Percentiles rank a stretch among this genome's conserved stretches.
Evolutionary conservation across 2,113 vertebrate species (phyloP).

Genomic region (Caloenas nicobarica): DNA sequence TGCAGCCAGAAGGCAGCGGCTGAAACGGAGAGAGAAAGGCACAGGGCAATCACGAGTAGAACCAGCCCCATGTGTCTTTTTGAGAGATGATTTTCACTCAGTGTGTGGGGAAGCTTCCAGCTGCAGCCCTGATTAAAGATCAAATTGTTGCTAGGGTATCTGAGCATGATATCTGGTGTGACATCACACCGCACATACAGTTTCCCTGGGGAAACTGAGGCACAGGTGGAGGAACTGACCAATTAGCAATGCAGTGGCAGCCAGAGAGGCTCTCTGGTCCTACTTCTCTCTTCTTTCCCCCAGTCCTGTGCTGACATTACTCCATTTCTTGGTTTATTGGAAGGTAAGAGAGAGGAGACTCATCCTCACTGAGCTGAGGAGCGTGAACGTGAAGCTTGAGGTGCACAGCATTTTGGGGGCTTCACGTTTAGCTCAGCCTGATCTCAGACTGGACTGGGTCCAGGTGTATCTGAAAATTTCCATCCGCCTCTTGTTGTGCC

Average conservation of each 20-base stretch:
- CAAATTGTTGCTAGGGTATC: rapidly evolving
- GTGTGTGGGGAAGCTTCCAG: not conserved
- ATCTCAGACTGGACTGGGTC: not conserved
- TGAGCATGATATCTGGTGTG: not conserved
- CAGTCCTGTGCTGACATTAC: rapidly evolving
- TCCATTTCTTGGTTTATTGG: not conserved
- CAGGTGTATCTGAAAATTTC: not conserved
- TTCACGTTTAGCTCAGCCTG: not conserved
- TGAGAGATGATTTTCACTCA: not conserved
- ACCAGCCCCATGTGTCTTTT: not conserved
- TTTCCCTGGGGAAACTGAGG: not conserved
- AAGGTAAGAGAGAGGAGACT: not conserved
- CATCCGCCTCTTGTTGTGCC: not conserved
- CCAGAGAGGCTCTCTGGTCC: not conserved
- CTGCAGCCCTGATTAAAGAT: not conserved
- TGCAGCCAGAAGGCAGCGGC: not conserved
- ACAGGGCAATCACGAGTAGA: rapidly evolving
- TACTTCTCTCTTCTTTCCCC: not conserved
- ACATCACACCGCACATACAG: rapidly evolving
- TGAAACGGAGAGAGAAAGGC: rapidly evolving
- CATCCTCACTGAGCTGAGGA: not conserved
- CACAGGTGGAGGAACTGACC: rapidly evolving
- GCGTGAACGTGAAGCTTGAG: not conserved
- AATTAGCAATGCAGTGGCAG: not conserved
- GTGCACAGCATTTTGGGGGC: rapidly evolving